Conservation (phyloP, 2,797 vertebrate species). For the Leptoclinus maculatus region DNA sequence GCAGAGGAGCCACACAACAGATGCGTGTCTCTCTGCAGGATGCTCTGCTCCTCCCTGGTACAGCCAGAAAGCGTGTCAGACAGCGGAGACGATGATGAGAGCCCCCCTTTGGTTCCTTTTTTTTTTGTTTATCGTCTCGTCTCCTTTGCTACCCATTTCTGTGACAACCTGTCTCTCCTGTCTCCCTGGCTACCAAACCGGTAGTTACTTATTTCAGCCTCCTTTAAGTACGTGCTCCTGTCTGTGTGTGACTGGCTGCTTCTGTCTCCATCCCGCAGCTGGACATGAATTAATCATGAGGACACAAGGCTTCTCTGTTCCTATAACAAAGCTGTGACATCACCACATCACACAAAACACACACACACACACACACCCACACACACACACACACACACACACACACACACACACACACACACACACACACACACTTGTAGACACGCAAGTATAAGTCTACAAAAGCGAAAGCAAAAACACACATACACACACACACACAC, state of each 20-base stretch:
- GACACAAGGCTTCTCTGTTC: slow-evolving; percentile 87
- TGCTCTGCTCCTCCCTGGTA: slow-evolving; percentile 65
- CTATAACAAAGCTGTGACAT: slow-evolving; percentile 87
- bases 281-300: slow-evolving; percentile 89
- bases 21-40: slow-evolving; percentile 77
- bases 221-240: slow-evolving; percentile 76
- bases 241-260: slow-evolving; percentile 83
- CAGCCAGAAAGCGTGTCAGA: slow-evolving; percentile 68
- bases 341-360: slow-evolving; percentile 75
- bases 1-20: slow-evolving; percentile 76
- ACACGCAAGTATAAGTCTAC: slow-evolving; percentile 45
- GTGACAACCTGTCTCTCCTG: slow-evolving; percentile 72
- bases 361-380: slow-evolving; percentile 60
- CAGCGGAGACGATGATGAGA: slow-evolving; percentile 46
- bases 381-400: slow-evolving; percentile 61
- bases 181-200: slow-evolving; percentile 74
- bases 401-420: slow-evolving; percentile 61
- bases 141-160: slow-evolving; percentile 54
- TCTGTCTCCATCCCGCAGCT: slow-evolving; percentile 87
- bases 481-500: background rate
- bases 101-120: slow-evolving; percentile 25
- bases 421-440: slow-evolving; percentile 56
- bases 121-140: slow-evolving; percentile 27
- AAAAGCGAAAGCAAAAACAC: slow-evolving; percentile 35
- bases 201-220: slow-evolving; percentile 73